Percentiles rank a stretch among this genome's conserved stretches.
These are phyloP conservation scores for Hipposideros larvatus DNA, from an alignment of 2,797 vertebrate species.

Conservation along the genomic window DNA sequence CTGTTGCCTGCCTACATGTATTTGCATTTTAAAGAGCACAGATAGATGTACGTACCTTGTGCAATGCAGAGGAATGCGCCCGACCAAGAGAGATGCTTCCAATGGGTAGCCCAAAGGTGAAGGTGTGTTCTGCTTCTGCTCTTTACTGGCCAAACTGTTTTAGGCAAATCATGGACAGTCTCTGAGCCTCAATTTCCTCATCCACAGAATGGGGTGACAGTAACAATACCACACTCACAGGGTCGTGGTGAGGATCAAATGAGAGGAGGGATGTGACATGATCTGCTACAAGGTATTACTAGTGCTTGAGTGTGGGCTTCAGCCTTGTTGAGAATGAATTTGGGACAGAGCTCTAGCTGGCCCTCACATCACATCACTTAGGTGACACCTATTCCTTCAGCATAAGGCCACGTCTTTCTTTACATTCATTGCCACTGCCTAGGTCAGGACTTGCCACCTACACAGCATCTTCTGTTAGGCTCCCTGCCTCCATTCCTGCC, in stretches of 20 bases:
- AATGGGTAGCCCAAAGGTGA: neutral
- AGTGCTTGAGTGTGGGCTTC: neutral
- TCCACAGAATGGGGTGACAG: neutral
- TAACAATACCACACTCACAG: neutral
- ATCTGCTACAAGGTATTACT: neutral
- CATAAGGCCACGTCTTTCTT: neutral
- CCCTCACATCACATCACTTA: neutral
- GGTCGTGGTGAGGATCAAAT: neutral
- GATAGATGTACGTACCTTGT: neutral
- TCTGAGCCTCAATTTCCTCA: neutral
- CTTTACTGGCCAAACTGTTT: neutral
- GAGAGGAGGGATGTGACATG: neutral
- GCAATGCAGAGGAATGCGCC: neutral
- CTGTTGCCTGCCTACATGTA: neutral
- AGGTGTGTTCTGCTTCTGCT: neutral
- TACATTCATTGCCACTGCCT: neutral
- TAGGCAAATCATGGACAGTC: neutral
- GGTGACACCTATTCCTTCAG: neutral
- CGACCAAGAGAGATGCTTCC: fast-evolving
- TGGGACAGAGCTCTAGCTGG: neutral
- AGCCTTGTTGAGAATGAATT: neutral
- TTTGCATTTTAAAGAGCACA: neutral
- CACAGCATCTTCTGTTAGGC: neutral
- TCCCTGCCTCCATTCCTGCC: neutral
- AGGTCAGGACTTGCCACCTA: neutral